phyloP scores from a whole-genome alignment of 2,888 invertebrate species.

The Acholoe squamosa region DNA sequence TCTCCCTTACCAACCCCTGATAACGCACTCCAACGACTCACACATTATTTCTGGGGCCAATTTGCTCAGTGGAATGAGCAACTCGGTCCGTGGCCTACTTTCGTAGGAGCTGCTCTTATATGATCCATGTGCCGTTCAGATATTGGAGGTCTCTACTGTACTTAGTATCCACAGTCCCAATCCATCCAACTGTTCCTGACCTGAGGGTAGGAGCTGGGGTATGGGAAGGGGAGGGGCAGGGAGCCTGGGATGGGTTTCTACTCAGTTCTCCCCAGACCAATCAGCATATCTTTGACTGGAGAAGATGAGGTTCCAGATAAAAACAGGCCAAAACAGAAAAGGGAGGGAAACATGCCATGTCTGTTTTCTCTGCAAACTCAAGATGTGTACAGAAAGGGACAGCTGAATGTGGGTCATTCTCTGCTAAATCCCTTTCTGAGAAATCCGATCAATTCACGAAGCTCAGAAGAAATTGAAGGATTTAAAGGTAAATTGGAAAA shows the following conservation, averaged over 20 bases:
- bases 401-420: too few species aligned
- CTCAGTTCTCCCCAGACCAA: neutral
- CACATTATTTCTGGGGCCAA: conserved; percentile 32
- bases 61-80: conserved; percentile 46
- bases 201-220: too few species aligned
- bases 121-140: neutral
- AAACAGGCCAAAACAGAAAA: neutral
- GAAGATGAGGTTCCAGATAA: conserved; percentile 2
- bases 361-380: conserved; percentile 3
- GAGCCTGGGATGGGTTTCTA: neutral
- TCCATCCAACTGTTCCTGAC: too few species aligned
- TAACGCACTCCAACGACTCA: conserved; percentile 28
- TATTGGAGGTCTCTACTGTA: neutral
- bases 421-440: too few species aligned
- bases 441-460: too few species aligned
- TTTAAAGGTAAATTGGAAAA: too few species aligned
- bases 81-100: conserved; percentile 6
- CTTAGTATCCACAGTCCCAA: too few species aligned
- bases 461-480: too few species aligned
- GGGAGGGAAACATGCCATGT: neutral
- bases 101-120: neutral
- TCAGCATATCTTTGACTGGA: neutral
- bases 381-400: too few species aligned
- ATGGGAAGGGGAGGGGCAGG: too few species aligned
- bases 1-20: neutral